phyloP scores from a whole-genome alignment of 1,140 invertebrate genomes.

The Euura saliciscinereae region DNA sequence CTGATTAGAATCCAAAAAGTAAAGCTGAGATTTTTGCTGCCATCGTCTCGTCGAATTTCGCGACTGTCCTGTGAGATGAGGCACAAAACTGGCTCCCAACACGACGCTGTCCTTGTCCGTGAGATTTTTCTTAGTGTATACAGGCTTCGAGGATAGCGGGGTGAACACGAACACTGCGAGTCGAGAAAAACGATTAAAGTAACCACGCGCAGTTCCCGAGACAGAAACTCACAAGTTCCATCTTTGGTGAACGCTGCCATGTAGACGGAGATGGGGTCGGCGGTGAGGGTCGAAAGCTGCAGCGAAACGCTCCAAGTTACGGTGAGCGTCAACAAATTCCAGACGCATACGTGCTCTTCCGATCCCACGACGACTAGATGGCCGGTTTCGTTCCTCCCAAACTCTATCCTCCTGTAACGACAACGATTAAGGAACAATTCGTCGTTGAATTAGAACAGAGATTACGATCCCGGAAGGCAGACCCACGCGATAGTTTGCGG shows the following conservation, averaged over 20 bases:
- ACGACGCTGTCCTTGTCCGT: slow-evolving; percentile 52
- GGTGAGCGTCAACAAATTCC: slow-evolving; percentile 74
- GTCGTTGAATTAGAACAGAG: slow-evolving; percentile 12
- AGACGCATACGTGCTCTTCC: slow-evolving; percentile 65
- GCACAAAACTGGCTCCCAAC: slow-evolving; percentile 62
- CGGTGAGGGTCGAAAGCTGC: slow-evolving; percentile 56
- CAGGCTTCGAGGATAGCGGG: slow-evolving; percentile 60
- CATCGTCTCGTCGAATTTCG: slow-evolving; percentile 56
- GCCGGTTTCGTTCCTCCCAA: slow-evolving; percentile 68
- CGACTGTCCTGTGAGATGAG: slow-evolving; percentile 52
- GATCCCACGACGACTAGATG: slow-evolving; percentile 70
- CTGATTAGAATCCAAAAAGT: slow-evolving; percentile 64
- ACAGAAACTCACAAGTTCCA: slow-evolving; percentile 61
- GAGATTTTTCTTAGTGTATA: slow-evolving; percentile 60
- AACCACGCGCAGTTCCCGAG: background rate
- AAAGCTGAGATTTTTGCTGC: slow-evolving; percentile 66
- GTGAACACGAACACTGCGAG: slow-evolving; percentile 67
- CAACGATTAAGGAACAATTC: background rate
- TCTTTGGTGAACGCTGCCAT: slow-evolving; percentile 71
- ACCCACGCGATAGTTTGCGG: slow-evolving; percentile 48
- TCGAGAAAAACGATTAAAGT: slow-evolving; percentile 1
- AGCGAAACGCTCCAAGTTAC: slow-evolving; percentile 67
- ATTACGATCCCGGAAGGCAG: background rate
- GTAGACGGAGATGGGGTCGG: slow-evolving; percentile 68
- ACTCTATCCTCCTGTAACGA: slow-evolving; percentile 63